Evolutionary conservation across 2,113 vertebrate genomes (phyloP).

Genomic region (Nipponia nippon): DNA sequence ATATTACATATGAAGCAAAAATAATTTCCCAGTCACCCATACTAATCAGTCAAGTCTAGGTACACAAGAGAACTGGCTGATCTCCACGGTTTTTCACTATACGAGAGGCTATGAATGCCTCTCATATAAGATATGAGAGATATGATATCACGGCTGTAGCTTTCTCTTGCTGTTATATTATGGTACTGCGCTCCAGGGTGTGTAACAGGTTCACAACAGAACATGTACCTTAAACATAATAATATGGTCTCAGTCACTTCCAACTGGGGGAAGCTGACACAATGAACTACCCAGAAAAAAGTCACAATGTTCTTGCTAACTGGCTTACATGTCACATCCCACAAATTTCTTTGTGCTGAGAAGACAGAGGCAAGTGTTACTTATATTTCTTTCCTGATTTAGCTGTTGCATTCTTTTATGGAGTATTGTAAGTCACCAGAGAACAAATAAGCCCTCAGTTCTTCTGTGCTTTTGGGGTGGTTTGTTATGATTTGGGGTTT

Average conservation of each 20-base stretch:
- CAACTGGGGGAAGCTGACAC: not conserved
- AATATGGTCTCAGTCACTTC: not conserved
- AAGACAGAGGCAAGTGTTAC: not conserved
- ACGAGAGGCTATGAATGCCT: not conserved
- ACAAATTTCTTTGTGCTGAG: not conserved
- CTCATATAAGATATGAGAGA: not conserved
- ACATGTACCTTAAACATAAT: not conserved
- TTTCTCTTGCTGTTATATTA: not conserved
- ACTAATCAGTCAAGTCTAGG: not conserved
- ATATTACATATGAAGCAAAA: not conserved
- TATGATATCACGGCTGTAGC: not conserved
- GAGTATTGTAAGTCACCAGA: not conserved
- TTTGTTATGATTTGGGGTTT: not conserved
- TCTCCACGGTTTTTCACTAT: not conserved
- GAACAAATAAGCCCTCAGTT: not conserved
- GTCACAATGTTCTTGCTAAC: not conserved
- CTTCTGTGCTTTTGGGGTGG: not conserved
- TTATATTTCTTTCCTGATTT: not conserved
- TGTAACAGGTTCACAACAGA: not conserved
- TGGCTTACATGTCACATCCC: not conserved
- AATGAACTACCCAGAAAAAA: not conserved
- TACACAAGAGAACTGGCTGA: not conserved
- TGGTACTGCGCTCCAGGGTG: not conserved
- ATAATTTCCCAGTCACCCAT: not conserved
- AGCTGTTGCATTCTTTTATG: not conserved